Base-by-base conservation (phyloP, 2,888 invertebrate species). In the Cybosia mesomella region DNA sequence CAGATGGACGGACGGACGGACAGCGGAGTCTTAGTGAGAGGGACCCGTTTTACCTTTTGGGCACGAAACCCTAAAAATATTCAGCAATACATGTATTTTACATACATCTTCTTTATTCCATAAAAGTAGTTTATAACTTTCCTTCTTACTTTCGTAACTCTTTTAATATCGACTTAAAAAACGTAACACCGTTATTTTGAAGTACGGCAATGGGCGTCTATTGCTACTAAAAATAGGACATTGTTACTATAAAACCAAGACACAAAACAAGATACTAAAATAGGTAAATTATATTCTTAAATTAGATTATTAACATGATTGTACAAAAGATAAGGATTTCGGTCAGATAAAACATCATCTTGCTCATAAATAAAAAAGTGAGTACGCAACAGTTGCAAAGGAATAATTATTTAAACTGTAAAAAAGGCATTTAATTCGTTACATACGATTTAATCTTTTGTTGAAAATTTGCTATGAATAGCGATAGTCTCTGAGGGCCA, bases 311-410 rank as follows among this genome's bases (percentile, higher is more conserved):
- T 71, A 67, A 70, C 69, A 68, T 57, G 24, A 28, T 58, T 22
- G 64, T 15, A 62, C 66, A 75, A 77, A 62, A 57, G 71, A 67
- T 61, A 64, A 61, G 68, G 76, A 71, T 77, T 80, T 74, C 57
- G 69, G 74, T 68, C 69, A 77, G 24, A 70, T 68, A 62, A 70
- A 68, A 64, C 21, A 70, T 70, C 71, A 71, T 60, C 68, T 71
- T 67, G 59, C 28, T 68, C 66, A 58, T 62, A 64, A 61, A 49
- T 13, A 73, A 67, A 73, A 72, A 57, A 75, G 75, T 43, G 58
- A 32, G 72, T 76, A 77, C 54, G 66, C 58, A 64, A 53, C 21
- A 53, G 57, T 65, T 71, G 79, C 76, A 63, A 64, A 32, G 22
- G 61, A 43, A 76, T 75, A 49, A 49, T n/a, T 49, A 73, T 71